phyloP scores from a whole-genome alignment of 2,797 vertebrate species.

The Darevskia mixta region DNA sequence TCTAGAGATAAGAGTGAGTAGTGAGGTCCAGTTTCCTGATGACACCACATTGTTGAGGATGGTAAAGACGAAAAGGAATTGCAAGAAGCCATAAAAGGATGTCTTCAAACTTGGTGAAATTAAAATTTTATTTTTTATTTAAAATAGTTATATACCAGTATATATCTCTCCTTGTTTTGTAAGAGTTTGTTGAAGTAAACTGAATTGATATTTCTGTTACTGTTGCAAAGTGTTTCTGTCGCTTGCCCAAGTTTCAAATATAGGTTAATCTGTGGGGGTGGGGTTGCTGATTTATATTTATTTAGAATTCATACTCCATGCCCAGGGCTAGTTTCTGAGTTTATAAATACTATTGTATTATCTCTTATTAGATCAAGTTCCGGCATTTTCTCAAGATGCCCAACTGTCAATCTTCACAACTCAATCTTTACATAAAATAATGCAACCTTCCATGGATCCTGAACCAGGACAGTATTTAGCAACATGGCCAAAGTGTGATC shows the following conservation, averaged over 20 bases:
- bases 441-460: constrained; percentile 31
- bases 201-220: constrained; percentile 12
- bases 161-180: too few relatives aligned
- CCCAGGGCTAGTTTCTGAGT: not conserved
- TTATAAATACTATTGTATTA: constrained; percentile 25
- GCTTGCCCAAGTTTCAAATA: not conserved
- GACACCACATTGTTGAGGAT: too few relatives aligned
- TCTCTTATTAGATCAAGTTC: constrained; percentile 66
- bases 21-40: too few relatives aligned
- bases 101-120: too few relatives aligned
- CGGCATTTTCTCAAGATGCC: constrained; percentile 68
- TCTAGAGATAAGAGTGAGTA: too few relatives aligned
- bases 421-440: constrained; percentile 32
- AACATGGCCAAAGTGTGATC: constrained; percentile 59
- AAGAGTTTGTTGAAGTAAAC: not conserved
- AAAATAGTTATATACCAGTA: too few relatives aligned
- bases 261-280: not conserved
- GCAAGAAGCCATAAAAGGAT: too few relatives aligned
- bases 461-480: constrained; percentile 8
- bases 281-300: not conserved
- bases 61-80: too few relatives aligned
- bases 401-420: constrained; percentile 60
- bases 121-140: too few relatives aligned
- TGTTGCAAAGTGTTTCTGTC: not conserved
- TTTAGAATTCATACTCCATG: not conserved